Evolutionary conservation across 2,113 vertebrate genomes (phyloP).

Genomic region (Hyaena hyaena): DNA sequence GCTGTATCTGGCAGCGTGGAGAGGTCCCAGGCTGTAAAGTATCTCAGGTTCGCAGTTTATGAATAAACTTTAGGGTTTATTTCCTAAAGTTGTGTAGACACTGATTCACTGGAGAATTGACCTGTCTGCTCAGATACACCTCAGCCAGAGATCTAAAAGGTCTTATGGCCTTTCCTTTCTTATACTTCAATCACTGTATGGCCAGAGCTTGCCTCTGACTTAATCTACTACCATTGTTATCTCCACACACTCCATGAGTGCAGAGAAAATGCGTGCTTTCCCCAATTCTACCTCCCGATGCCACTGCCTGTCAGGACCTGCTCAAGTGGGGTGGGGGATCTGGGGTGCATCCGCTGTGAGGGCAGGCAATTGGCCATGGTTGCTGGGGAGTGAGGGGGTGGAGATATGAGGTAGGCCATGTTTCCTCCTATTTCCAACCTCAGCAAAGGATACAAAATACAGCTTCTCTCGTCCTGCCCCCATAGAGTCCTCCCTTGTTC

Average conservation of each 20-base stretch:
- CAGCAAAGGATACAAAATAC: not conserved
- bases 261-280: not conserved
- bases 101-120: not conserved
- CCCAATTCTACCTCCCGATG: too few species aligned
- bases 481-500: not conserved
- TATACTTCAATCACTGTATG: not conserved
- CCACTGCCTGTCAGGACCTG: not conserved
- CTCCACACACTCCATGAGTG: accelerated
- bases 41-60: not conserved
- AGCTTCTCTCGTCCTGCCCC: not conserved
- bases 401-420: not conserved
- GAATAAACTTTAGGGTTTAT: not conserved
- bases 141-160: not conserved
- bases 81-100: not conserved
- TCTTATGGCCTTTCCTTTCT: not conserved
- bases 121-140: not conserved
- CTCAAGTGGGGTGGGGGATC: not conserved
- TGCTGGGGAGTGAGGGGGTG: not conserved
- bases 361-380: not conserved
- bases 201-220: not conserved
- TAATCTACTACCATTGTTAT: not conserved
- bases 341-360: too few species aligned
- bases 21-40: too few species aligned
- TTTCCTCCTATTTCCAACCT: not conserved
- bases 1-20: not conserved